Base-by-base conservation (phyloP, 2,797 vertebrate genomes). In the Xerus rutilus region DNA sequence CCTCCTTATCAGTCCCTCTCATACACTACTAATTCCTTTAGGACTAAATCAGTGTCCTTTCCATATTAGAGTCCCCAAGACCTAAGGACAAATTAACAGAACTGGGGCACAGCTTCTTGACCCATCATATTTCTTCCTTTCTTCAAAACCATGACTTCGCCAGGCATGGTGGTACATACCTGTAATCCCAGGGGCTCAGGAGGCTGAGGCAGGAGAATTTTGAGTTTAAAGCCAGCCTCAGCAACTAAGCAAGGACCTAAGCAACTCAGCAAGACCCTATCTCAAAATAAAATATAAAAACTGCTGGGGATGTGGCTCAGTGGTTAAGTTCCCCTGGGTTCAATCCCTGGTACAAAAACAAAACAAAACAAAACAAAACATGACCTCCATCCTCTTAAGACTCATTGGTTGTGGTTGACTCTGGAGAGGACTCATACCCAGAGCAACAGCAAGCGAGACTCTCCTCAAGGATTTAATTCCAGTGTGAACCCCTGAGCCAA, bases 111-210 rank as follows among this genome's bases (percentile, higher is more conserved):
- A 65, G 21, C 18, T 65, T 43, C 65, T 85, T 67, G 15, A 57
- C n/a, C 52, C 72, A 35, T 13, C 23, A 54, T 5, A 12, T 43
- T 83, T 88, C 39, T 91, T 49, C 39, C 39, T 14, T 73, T 43
- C 59, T 73, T 43, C 59, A 62, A 62, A 62, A 62, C 59, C 59
- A 62, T 21, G 54, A 57, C 20, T 20, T 20, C 23, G 10, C 59
- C 17, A 5, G 20, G 54, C 18, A 7, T 1, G 1, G 0, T 21
- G 59, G 3, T 62, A 7, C 59, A 62, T 4, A 0, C 59, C 59
- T 62, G 9, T 25, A 62, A 62, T 62, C 23, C 23, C 23, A 62
- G 23, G 23, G 10, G 21, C 59, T 10, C 2, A 3, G 59, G 23
- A 62, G 59, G 59, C 23, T 62, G 59, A 62, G 59, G 59, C 9